A percentile compares a stretch with the other conserved stretches of the same genome.
Evolutionary conservation across 2,888 invertebrate species (phyloP).

Genomic region (Acronicta leporina): DNA sequence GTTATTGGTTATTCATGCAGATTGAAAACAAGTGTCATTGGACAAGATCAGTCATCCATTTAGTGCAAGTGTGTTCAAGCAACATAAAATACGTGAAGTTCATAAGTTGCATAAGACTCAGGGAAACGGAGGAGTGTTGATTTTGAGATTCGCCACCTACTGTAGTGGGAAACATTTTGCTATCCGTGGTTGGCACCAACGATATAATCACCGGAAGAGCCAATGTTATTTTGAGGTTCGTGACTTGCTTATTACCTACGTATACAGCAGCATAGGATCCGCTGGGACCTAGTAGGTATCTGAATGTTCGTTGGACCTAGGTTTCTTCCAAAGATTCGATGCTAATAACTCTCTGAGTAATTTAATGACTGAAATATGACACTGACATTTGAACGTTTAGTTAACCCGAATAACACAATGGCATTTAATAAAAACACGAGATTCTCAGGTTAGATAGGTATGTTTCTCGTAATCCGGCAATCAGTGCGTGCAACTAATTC

Average conservation of each 20-base stretch:
- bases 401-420: neutral
- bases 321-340: neutral
- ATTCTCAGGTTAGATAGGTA: neutral
- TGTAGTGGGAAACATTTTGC: conserved; percentile 62
- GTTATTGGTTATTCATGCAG: conserved; percentile 66
- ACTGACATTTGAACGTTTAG: conserved; percentile 38
- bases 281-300: conserved; percentile 3
- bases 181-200: conserved; percentile 75
- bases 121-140: conserved; percentile 56
- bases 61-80: conserved; percentile 74
- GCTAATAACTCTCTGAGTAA: neutral
- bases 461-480: neutral
- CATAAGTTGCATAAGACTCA: conserved; percentile 56
- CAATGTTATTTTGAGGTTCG: conserved; percentile 87
- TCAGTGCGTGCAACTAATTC: neutral
- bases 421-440: neutral
- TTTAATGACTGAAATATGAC: conserved; percentile 51
- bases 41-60: conserved; percentile 77
- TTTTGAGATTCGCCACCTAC: conserved; percentile 38
- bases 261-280: conserved; percentile 51
- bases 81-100: conserved; percentile 58
- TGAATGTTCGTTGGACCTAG: neutral
- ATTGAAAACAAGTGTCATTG: conserved; percentile 77
- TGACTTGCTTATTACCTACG: conserved; percentile 56
- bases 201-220: conserved; percentile 79